Evolutionary conservation across 2,888 invertebrate genomes (phyloP).

Genomic region (Euphydryas editha): DNA sequence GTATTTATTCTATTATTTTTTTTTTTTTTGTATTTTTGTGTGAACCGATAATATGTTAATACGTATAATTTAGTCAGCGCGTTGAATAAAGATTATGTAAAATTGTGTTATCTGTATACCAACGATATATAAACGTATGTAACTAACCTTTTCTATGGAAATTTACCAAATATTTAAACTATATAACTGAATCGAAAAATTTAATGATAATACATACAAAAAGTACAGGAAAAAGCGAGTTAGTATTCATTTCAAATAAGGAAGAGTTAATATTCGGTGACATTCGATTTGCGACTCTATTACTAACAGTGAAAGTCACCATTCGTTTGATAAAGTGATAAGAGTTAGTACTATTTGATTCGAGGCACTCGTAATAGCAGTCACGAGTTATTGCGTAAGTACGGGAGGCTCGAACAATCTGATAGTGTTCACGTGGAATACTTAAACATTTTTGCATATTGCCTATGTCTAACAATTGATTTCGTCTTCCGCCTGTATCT

Average conservation of each 20-base stretch:
- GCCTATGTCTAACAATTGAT: constrained; percentile 43
- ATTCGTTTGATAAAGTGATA: constrained; percentile 50
- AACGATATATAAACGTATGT: not conserved
- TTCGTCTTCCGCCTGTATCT: constrained; percentile 46
- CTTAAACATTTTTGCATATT: constrained; percentile 51
- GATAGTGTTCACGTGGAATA: constrained; percentile 62
- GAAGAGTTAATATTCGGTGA: constrained; percentile 46
- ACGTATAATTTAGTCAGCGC: not conserved
- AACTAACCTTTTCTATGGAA: not conserved
- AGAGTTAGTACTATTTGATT: constrained; percentile 64
- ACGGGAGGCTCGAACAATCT: constrained; percentile 60
- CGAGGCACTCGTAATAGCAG: constrained; percentile 67
- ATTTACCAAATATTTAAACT: constrained; percentile 11
- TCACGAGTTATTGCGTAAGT: constrained; percentile 82
- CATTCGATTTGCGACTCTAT: constrained; percentile 52
- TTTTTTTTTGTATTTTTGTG: not conserved
- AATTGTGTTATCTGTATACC: not conserved
- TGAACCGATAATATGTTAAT: not conserved
- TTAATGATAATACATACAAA: constrained; percentile 55
- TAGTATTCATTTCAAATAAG: constrained; percentile 61
- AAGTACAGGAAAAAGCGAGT: constrained; percentile 66
- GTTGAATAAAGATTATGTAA: too few species aligned
- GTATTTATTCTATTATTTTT: not conserved
- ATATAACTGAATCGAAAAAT: constrained; percentile 20
- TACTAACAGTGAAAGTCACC: constrained; percentile 45